These are phyloP conservation scores for Caranx melampygus DNA, from an alignment of 2,113 vertebrate species.

Conservation along the genomic window DNA sequence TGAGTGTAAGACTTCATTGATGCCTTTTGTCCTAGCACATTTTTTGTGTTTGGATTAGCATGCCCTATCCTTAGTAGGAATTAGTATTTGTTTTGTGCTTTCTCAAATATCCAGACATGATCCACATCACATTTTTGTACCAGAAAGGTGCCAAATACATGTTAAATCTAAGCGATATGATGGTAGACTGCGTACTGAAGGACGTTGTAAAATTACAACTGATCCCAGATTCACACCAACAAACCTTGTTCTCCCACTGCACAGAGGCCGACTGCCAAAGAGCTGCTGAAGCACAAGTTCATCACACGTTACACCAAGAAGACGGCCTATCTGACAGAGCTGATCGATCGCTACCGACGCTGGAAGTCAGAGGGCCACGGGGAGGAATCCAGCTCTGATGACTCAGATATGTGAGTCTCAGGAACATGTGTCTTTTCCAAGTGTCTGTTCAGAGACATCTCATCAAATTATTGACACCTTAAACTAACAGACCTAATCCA, in stretches of 20 bases:
- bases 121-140: slow-evolving; percentile 11
- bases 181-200: not conserved
- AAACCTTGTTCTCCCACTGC: not conserved
- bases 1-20: slow-evolving; percentile 1
- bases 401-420: slow-evolving; percentile 91
- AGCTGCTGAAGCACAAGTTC: slow-evolving; percentile 98
- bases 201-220: not conserved
- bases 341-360: slow-evolving; percentile 94
- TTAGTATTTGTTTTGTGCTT: slow-evolving; percentile 1
- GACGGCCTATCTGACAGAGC: slow-evolving; percentile 95
- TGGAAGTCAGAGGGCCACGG: slow-evolving; percentile 97
- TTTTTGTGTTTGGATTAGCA: slow-evolving; percentile 33
- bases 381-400: slow-evolving; percentile 96
- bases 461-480: not conserved
- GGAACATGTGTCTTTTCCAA: not conserved
- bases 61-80: slow-evolving; percentile 5
- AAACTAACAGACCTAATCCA: no score
- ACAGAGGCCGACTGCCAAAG: slow-evolving; percentile 96
- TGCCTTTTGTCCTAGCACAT: slow-evolving; percentile 31
- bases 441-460: not conserved
- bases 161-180: not conserved
- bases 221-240: not conserved
- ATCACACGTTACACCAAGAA: slow-evolving; percentile 99
- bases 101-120: slow-evolving; percentile 14
- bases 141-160: not conserved